Conservation (phyloP, 2,888 invertebrate genomes). For the Cartodere bifasciata region DNA sequence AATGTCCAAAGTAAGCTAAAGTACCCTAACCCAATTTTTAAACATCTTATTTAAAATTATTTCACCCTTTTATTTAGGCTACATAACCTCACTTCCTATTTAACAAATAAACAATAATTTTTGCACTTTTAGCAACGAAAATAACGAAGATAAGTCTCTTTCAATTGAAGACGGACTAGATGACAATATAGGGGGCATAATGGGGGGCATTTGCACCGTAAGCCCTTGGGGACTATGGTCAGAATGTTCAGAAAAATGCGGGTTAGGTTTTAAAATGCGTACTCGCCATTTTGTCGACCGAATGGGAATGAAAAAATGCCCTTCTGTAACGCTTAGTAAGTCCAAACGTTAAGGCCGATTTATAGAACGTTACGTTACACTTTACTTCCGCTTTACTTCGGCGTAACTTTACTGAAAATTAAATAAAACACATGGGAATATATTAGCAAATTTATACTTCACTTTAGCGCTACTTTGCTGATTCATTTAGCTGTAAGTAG, state of each 20-base stretch:
- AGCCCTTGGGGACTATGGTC: slow-evolving; percentile 70
- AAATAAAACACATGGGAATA: too few species aligned
- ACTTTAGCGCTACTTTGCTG: too few species aligned
- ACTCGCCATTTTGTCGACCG: slow-evolving; percentile 62
- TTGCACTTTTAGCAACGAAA: slow-evolving; percentile 10
- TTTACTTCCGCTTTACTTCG: too few species aligned
- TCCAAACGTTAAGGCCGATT: too few species aligned
- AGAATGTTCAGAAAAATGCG: slow-evolving; percentile 79
- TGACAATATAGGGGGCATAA: slow-evolving; percentile 20
- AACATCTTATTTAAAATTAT: too few species aligned
- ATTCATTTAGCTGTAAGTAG: too few species aligned
- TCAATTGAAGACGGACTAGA: slow-evolving; percentile 21
- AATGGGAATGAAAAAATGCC: slow-evolving; percentile 69
- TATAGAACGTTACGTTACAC: too few species aligned
- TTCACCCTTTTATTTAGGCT: too few species aligned
- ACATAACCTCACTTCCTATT: background rate
- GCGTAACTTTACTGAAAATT: too few species aligned
- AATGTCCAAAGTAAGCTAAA: slow-evolving; percentile 53
- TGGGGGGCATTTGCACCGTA: slow-evolving; percentile 50
- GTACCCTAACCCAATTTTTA: background rate
- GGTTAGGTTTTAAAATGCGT: slow-evolving; percentile 62
- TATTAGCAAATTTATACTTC: too few species aligned
- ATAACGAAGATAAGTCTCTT: slow-evolving; percentile 21
- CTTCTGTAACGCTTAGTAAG: slow-evolving; percentile 51
- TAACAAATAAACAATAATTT: slow-evolving; percentile 14